A percentile compares a stretch with the other conserved stretches of the same genome.
These are phyloP conservation scores for Rhinatrema bivittatum DNA, from an alignment of 2,797 vertebrate genomes.

Conservation along the genomic window DNA sequence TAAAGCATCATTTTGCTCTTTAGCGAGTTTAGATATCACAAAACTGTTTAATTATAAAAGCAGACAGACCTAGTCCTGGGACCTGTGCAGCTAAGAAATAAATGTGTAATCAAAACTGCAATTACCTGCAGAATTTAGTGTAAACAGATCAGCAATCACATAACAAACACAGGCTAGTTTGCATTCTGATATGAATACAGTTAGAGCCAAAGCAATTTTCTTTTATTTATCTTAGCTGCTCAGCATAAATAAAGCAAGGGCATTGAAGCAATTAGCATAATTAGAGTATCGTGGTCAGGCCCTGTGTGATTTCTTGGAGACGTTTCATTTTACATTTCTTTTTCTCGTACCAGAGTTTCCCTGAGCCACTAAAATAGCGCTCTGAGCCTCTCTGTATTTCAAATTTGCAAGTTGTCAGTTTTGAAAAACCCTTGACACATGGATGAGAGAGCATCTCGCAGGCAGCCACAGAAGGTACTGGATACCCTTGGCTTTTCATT, in stretches of 20 bases:
- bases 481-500: conserved; percentile 70
- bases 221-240: conserved; percentile 99
- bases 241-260: conserved; percentile 99
- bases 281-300: conserved; percentile 97
- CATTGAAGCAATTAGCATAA: conserved; percentile 99
- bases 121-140: conserved; percentile 99
- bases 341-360: conserved; percentile 63
- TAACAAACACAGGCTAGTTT: conserved; percentile 94
- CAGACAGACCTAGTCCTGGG: conserved; percentile 84
- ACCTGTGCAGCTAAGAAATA: conserved; percentile 83
- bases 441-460: conserved; percentile 62
- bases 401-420: conserved; percentile 76
- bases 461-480: conserved; percentile 64
- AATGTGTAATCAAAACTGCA: conserved; percentile 99
- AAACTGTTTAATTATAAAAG: conserved; percentile 92
- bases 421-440: conserved; percentile 71
- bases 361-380: conserved; percentile 67
- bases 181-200: conserved; percentile 99
- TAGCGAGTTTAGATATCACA: conserved; percentile 81
- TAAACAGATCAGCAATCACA: conserved; percentile 97
- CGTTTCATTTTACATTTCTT: conserved; percentile 69
- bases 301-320: conserved; percentile 89
- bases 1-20: conserved; percentile 71
- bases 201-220: conserved; percentile 99
- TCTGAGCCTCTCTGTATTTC: conserved; percentile 76